Percentiles rank a stretch among this genome's conserved stretches.
These are phyloP conservation scores for Enteromius treurensis DNA, from an alignment of 2,797 vertebrate genomes.

Conservation along the genomic window DNA sequence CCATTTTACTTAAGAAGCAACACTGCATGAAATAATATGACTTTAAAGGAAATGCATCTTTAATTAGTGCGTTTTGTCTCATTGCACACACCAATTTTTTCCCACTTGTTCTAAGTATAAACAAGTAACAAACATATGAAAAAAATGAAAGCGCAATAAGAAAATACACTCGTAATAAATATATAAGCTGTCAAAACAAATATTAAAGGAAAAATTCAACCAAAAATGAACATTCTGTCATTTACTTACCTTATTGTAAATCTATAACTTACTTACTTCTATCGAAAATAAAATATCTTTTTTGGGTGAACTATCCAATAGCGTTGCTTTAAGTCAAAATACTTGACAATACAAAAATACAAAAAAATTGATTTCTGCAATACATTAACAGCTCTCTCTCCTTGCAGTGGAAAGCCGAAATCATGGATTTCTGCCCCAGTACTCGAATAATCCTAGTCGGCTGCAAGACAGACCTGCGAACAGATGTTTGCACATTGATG, in stretches of 20 bases:
- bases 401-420: slow-evolving; percentile 91
- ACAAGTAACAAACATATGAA: not conserved
- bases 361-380: not conserved
- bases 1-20: not conserved
- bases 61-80: not conserved
- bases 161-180: not conserved
- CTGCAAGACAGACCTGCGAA: slow-evolving; percentile 92
- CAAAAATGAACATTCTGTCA: not conserved
- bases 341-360: too few relatives aligned
- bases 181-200: not conserved
- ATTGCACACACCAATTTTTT: not conserved
- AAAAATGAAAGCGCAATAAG: not conserved
- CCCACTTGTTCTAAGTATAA: not conserved
- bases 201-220: not conserved
- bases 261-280: not conserved
- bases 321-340: not conserved
- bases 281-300: not conserved
- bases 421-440: slow-evolving; percentile 92
- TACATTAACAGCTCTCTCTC: slow-evolving; percentile 25
- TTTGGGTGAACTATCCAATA: not conserved
- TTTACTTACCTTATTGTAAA: not conserved
- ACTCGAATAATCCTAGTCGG: slow-evolving; percentile 91
- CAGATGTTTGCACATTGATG: slow-evolving; percentile 91
- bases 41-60: not conserved
- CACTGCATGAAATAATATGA: not conserved